phyloP scores from a whole-genome alignment of 2,888 invertebrate genomes.

The Eugnorisma glareosa region DNA sequence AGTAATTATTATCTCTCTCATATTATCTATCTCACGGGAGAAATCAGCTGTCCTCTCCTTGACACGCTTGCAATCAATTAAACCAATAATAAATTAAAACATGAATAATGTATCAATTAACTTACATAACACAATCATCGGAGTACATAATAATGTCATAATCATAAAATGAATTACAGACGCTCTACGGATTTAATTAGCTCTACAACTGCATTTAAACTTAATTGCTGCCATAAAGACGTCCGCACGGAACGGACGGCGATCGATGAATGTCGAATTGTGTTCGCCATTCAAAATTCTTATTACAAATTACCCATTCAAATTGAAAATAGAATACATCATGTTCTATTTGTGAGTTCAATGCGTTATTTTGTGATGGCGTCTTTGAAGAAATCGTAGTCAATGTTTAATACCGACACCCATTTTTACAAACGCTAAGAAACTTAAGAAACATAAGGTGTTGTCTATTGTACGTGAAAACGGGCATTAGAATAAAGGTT shows the following conservation, averaged over 20 bases:
- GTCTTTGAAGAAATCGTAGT: conserved; percentile 2
- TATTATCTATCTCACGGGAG: too few species aligned
- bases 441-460: neutral
- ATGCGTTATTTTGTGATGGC: conserved; percentile 32
- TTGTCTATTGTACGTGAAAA: too few species aligned
- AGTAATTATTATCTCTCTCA: neutral
- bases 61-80: conserved; percentile 7
- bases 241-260: conserved; percentile 26
- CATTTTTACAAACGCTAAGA: neutral
- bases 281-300: conserved; percentile 57
- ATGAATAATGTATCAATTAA: conserved; percentile 40
- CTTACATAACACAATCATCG: conserved; percentile 28
- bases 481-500: too few species aligned
- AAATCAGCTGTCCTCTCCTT: conserved; percentile 5
- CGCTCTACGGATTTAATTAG: conserved; percentile 52
- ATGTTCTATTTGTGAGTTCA: conserved; percentile 51
- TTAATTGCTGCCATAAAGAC: conserved; percentile 46
- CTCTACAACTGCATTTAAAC: conserved; percentile 14
- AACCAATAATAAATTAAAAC: conserved; percentile 23
- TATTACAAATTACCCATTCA: conserved; percentile 47
- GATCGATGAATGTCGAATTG: conserved; percentile 50
- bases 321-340: conserved; percentile 48
- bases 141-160: conserved; percentile 36
- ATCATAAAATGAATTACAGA: conserved; percentile 39
- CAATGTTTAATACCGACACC: neutral